Base-by-base conservation (phyloP, 2,113 vertebrate genomes). In the Azemiops feae region DNA sequence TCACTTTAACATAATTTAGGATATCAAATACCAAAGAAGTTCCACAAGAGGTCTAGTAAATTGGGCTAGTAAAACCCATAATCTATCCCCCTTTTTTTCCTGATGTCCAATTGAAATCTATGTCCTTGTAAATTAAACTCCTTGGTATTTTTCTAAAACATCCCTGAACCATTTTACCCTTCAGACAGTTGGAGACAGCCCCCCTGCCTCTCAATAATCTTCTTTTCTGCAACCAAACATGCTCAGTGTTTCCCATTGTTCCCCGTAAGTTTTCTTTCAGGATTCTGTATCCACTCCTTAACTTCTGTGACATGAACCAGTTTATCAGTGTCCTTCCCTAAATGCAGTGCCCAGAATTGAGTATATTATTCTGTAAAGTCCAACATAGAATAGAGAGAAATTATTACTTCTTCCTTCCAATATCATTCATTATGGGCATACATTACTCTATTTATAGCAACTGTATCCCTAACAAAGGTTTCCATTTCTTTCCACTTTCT, bases 401-500 rank as follows among this genome's bases (percentile, higher is more conserved):
- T 81, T 18, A 81, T 81, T 20, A 81, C 3, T 81, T 81, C 16
- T 39, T 81, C 7, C 43, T 74, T 91, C 22, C 53, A 90, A 54
- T 91, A 53, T 27, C 85, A 5, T 92, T 25, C 87, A 89, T 85
- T 53, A 30, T 94, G 54, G 10, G 89, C 52, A 54, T 85, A 91
- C 4, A 34, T 93, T 93, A 20, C 74, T 92, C 34, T 94, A 85
- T 92, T 93, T 96, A 96, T 95, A 93, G 69, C 93, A 81, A 53
- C 85, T 5, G 92, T 74, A 87, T n/a, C 34, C 85, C 64, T 93
- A 81, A 53, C 93, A 74, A 43, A 90, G 52, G 22, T 94, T 52
- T 93, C 10, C 69, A 88, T 87, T 88, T 91, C 55, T 45, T 50
- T 95, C 89, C n/a, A 52, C 12, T 94, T 92, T 81, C 81, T 53